A percentile compares a stretch with the other conserved stretches of the same genome.
Evolutionary conservation across 2,888 invertebrate species (phyloP).

Genomic region (Scaptomyza polygonia): DNA sequence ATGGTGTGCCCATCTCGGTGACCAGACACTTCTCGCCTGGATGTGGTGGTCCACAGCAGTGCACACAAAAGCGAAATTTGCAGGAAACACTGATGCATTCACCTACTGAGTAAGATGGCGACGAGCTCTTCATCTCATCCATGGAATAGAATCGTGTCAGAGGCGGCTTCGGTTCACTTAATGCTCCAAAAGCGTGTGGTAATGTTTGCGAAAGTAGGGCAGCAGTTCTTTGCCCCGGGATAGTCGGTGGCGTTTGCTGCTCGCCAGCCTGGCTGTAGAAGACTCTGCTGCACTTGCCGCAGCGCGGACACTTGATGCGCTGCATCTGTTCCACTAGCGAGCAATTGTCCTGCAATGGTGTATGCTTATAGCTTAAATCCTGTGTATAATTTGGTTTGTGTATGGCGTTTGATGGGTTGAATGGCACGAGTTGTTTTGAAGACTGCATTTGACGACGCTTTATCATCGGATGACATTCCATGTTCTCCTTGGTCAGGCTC

Average conservation of each 20-base stretch:
- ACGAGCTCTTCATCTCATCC: constrained; percentile 50
- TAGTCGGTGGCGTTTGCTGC: not conserved
- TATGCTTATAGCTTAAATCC: constrained; percentile 9
- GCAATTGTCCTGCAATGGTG: constrained; percentile 39
- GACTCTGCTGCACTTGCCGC: constrained; percentile 65
- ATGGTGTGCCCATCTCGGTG: constrained; percentile 75
- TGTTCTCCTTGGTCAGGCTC: constrained; percentile 61
- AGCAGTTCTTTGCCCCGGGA: not conserved
- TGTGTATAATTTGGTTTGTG: constrained; percentile 41
- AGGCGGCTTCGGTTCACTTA: constrained; percentile 8
- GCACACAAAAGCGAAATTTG: constrained; percentile 72
- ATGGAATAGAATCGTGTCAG: constrained; percentile 60
- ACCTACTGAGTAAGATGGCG: constrained; percentile 41
- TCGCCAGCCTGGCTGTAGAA: constrained; percentile 34
- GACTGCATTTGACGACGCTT: constrained; percentile 35
- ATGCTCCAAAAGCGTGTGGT: constrained; percentile 36
- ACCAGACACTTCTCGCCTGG: constrained; percentile 73
- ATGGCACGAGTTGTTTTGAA: constrained; percentile 64
- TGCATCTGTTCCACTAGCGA: constrained; percentile 57
- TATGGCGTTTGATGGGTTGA: constrained; percentile 64
- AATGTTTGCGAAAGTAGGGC: constrained; percentile 56
- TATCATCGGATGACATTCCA: constrained; percentile 3
- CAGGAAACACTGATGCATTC: constrained; percentile 71
- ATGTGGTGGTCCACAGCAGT: constrained; percentile 75
- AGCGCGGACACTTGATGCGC: constrained; percentile 72